Evolutionary conservation across 2,888 invertebrate genomes (phyloP).

Genomic region (Dryococelus australis): DNA sequence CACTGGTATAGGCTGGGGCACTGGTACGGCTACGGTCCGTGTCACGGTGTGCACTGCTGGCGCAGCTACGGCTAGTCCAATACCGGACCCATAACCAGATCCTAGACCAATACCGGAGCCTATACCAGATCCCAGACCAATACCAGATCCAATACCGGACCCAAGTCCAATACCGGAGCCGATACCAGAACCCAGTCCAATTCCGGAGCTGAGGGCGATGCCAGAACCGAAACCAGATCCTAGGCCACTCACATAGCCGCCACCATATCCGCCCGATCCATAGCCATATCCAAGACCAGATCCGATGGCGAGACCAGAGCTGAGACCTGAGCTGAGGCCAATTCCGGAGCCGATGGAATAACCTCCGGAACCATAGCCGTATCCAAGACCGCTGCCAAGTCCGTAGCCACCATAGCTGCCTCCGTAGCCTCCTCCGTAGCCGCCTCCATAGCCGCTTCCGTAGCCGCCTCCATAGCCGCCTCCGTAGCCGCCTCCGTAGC

Average conservation of each 20-base stretch:
- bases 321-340: neutral
- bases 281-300: neutral
- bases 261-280: slow-evolving; percentile 17
- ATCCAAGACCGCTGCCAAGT: neutral
- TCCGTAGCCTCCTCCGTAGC: neutral
- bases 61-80: neutral
- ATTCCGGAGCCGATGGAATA: neutral
- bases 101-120: neutral
- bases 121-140: neutral
- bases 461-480: neutral
- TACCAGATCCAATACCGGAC: neutral
- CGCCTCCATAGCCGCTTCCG: neutral
- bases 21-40: neutral
- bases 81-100: neutral
- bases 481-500: neutral
- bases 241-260: too few species aligned
- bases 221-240: neutral
- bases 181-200: neutral
- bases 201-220: neutral
- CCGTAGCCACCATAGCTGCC: neutral
- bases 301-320: neutral
- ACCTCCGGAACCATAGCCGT: slow-evolving; percentile 19
- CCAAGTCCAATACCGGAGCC: neutral
- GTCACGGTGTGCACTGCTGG: neutral
- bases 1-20: too few species aligned